Percentiles rank a stretch among this genome's conserved stretches.
Evolutionary conservation across 2,797 vertebrate genomes (phyloP).

Genomic region (Scolopax rusticola): DNA sequence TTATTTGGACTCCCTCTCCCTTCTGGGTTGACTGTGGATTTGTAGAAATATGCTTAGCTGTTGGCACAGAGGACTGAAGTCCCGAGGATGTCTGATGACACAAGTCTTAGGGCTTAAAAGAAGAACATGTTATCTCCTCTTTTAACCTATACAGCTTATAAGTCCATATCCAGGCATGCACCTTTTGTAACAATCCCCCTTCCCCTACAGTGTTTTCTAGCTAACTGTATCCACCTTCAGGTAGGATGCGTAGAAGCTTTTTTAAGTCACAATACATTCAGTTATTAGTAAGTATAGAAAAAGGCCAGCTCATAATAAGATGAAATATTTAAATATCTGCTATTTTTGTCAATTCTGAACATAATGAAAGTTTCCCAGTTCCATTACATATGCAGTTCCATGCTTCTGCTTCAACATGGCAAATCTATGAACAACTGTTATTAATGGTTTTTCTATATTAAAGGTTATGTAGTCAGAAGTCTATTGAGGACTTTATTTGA

Average conservation of each 20-base stretch:
- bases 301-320: background rate
- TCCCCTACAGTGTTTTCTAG: background rate
- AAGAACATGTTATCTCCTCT: background rate
- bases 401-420: background rate
- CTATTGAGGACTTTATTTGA: conserved; percentile 11
- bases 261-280: background rate
- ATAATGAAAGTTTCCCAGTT: background rate
- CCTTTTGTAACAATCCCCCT: background rate
- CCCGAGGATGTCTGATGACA: background rate
- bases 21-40: background rate
- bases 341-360: background rate
- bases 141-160: background rate
- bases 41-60: background rate
- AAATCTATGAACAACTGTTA: background rate
- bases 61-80: background rate
- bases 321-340: conserved; percentile 19
- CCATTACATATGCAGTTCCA: background rate
- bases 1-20: background rate
- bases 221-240: background rate
- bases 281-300: background rate
- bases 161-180: background rate
- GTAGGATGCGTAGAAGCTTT: background rate
- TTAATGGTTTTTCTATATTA: background rate
- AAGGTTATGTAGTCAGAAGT: background rate
- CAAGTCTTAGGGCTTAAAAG: background rate